Evolutionary conservation across 2,888 invertebrate species (phyloP).

Genomic region (Ganaspis brasiliensis): DNA sequence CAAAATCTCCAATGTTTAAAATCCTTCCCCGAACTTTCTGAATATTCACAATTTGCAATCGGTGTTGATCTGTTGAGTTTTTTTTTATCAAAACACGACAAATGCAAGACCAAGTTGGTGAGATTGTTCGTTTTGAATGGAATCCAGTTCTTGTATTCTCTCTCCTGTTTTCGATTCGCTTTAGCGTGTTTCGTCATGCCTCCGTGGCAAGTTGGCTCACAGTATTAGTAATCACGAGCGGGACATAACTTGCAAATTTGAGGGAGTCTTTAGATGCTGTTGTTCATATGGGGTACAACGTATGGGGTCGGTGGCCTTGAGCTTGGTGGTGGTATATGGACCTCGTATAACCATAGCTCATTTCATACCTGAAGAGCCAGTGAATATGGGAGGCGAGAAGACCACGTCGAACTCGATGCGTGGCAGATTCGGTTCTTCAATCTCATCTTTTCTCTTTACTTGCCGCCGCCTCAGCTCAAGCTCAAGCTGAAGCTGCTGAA

Average conservation of each 20-base stretch:
- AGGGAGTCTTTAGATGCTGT: conserved; percentile 55
- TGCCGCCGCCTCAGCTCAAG: conserved; percentile 81
- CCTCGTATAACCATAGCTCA: conserved; percentile 75
- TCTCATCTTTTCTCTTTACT: conserved; percentile 69
- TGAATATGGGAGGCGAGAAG: conserved; percentile 53
- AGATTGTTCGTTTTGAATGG: background rate
- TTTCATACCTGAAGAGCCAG: conserved; percentile 72
- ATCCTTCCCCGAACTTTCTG: no score
- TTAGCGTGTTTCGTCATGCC: conserved; percentile 63
- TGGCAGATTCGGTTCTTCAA: conserved; percentile 78
- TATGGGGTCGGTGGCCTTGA: conserved; percentile 60
- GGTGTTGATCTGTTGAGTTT: no score
- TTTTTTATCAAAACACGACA: background rate
- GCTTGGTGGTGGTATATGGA: conserved; percentile 63
- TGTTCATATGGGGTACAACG: conserved; percentile 47
- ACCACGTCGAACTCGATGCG: conserved; percentile 73
- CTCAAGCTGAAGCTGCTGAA: conserved; percentile 79
- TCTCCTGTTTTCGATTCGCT: conserved; percentile 47
- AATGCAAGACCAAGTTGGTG: background rate
- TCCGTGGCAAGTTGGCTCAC: conserved; percentile 59
- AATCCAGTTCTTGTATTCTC: conserved; percentile 36
- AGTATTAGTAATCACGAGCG: conserved; percentile 47
- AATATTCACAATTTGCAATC: no score
- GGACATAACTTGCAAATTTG: conserved; percentile 77
- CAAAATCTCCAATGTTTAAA: no score